These are phyloP conservation scores for Silurus aristotelis DNA, from an alignment of 2,797 vertebrate genomes.

Conservation along the genomic window DNA sequence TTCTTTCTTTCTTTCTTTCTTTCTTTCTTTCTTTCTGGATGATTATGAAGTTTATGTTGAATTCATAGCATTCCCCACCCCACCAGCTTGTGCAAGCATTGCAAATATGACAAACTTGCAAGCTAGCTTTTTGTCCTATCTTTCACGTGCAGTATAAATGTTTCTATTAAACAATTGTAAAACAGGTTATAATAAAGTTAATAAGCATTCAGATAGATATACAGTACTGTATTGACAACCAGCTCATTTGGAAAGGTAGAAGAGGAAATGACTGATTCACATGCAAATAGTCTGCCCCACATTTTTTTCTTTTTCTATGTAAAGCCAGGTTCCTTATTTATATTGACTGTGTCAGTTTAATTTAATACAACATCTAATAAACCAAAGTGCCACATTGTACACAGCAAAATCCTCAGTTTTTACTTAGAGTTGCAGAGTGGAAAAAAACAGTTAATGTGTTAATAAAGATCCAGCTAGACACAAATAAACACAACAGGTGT, in stretches of 20 bases:
- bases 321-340: constrained; percentile 20
- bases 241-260: constrained; percentile 13
- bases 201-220: neutral
- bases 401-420: neutral
- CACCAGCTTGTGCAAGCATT: neutral
- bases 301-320: constrained; percentile 5
- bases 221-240: neutral
- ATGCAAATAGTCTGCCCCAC: constrained; percentile 43
- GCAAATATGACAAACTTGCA: neutral
- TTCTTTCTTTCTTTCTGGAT: neutral
- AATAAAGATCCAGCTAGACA: neutral
- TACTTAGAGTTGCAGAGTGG: neutral
- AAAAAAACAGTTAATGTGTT: neutral
- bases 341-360: constrained; percentile 11
- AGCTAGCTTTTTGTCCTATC: neutral
- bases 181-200: neutral
- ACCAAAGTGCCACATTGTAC: neutral
- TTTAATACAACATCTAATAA: constrained; percentile 9
- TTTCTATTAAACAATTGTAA: neutral
- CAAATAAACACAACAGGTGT: neutral
- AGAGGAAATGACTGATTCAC: constrained; percentile 38
- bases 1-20: constrained; percentile 16
- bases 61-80: neutral
- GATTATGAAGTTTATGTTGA: neutral
- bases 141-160: neutral